Conservation (phyloP, 1,140 invertebrate genomes). For the Platyscapa corneri region DNA sequence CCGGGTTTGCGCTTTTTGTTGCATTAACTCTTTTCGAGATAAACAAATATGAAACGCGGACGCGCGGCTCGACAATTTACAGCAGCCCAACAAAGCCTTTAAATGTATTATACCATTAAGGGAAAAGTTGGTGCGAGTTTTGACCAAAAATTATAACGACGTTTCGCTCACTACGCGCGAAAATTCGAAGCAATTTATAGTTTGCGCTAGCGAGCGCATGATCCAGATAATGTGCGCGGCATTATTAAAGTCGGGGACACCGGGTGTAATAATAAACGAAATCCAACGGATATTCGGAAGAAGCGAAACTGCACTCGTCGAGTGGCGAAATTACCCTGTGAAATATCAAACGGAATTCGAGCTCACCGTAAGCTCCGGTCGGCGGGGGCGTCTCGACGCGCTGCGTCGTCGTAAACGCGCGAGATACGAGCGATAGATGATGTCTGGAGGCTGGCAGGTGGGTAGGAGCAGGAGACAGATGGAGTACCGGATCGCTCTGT, state of each 20-base stretch:
- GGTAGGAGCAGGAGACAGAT: neutral
- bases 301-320: too few species aligned
- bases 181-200: too few species aligned
- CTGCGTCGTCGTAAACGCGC: neutral
- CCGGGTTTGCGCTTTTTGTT: too few species aligned
- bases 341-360: neutral
- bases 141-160: neutral
- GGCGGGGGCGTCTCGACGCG: too few species aligned
- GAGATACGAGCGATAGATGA: constrained; percentile 13
- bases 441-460: neutral
- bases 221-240: neutral
- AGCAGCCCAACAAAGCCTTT: too few species aligned
- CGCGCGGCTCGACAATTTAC: neutral
- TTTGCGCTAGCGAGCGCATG: neutral
- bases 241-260: neutral
- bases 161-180: too few species aligned
- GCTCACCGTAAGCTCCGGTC: neutral
- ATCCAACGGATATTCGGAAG: neutral
- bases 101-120: neutral
- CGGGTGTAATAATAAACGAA: neutral
- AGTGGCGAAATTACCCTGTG: neutral
- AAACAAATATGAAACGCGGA: neutral
- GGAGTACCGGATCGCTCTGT: constrained; percentile 21
- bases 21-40: too few species aligned
- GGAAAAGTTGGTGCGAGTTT: neutral